A percentile compares a stretch with the other conserved stretches of the same genome.
These are phyloP conservation scores for Barbus barbus DNA, from an alignment of 2,113 vertebrate genomes.

Conservation along the genomic window DNA sequence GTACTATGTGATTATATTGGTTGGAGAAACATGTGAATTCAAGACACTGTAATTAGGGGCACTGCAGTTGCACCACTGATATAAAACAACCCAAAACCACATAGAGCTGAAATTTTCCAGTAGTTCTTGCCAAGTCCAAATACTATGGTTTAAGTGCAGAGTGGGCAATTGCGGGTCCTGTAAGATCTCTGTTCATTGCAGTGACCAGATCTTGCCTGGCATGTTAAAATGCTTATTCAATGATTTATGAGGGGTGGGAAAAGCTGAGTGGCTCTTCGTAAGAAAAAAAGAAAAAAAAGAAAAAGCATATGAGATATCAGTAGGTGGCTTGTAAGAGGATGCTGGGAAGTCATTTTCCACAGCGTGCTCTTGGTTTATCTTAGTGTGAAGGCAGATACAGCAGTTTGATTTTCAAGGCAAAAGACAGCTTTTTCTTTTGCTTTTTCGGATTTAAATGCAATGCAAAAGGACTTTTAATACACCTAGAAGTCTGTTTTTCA, in stretches of 20 bases:
- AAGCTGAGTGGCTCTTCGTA: constrained; percentile 35
- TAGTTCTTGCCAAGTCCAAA: neutral
- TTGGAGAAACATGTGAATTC: constrained; percentile 3
- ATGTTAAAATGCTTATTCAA: constrained; percentile 46
- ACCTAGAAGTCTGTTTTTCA: too few species aligned
- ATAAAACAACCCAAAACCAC: constrained; percentile 6
- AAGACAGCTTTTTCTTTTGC: constrained; percentile 3
- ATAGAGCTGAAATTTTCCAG: constrained; percentile 3
- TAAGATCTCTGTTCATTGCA: constrained; percentile 27
- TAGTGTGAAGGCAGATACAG: constrained; percentile 48
- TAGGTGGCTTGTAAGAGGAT: constrained; percentile 45
- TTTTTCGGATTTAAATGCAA: constrained; percentile 41
- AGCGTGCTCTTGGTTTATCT: constrained; percentile 51
- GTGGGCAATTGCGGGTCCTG: constrained; percentile 15
- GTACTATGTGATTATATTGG: constrained; percentile 22
- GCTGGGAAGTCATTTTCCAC: constrained; percentile 55
- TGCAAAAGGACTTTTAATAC: too few species aligned
- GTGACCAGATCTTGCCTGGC: constrained; percentile 40
- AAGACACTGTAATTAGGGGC: constrained; percentile 7
- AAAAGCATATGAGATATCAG: constrained; percentile 46
- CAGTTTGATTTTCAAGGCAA: constrained; percentile 43
- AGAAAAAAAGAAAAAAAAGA: constrained; percentile 20
- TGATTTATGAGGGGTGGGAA: constrained; percentile 39
- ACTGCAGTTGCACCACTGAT: neutral
- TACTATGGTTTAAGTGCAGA: neutral